Conservation (phyloP, 1,140 invertebrate genomes). For the Cryptotermes secundus region DNA sequence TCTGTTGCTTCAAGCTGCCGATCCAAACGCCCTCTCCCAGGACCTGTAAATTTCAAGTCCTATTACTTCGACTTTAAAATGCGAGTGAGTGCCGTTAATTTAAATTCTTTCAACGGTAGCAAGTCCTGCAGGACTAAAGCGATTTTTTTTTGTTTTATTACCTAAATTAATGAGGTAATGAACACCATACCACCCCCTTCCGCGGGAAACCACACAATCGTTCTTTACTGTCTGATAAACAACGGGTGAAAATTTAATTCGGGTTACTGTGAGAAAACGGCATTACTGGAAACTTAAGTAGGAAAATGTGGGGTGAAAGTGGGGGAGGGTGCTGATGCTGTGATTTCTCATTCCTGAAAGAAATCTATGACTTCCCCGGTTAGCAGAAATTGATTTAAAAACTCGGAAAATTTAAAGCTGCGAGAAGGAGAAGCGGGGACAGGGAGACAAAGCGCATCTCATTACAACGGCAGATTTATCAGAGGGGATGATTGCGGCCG, state of each 20-base stretch:
- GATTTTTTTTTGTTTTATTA: slow-evolving; percentile 19
- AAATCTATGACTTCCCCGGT: slow-evolving; percentile 28
- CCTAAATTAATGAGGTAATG: slow-evolving; percentile 17
- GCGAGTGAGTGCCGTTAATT: neutral
- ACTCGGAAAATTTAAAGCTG: slow-evolving; percentile 29
- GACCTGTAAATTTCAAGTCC: neutral
- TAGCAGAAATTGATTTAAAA: slow-evolving; percentile 28
- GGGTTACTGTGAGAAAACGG: neutral
- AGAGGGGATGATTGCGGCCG: slow-evolving; percentile 6
- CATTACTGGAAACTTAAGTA: slow-evolving; percentile 9
- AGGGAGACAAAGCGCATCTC: slow-evolving; percentile 23
- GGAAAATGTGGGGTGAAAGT: neutral
- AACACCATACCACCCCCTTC: neutral
- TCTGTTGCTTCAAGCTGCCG: too few relatives aligned
- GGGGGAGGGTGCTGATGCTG: slow-evolving; percentile 1
- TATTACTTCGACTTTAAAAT: neutral
- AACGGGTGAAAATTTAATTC: slow-evolving; percentile 6
- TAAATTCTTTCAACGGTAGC: slow-evolving; percentile 2
- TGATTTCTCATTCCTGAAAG: slow-evolving; percentile 29
- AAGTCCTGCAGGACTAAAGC: neutral
- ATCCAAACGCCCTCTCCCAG: too few relatives aligned
- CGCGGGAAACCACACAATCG: neutral
- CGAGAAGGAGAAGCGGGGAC: neutral
- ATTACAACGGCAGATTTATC: slow-evolving; percentile 23
- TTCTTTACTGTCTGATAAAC: neutral